A percentile compares a stretch with the other conserved stretches of the same genome.
phyloP scores from a whole-genome alignment of 1,140 invertebrate species.

The Lanistes nyassanus region DNA sequence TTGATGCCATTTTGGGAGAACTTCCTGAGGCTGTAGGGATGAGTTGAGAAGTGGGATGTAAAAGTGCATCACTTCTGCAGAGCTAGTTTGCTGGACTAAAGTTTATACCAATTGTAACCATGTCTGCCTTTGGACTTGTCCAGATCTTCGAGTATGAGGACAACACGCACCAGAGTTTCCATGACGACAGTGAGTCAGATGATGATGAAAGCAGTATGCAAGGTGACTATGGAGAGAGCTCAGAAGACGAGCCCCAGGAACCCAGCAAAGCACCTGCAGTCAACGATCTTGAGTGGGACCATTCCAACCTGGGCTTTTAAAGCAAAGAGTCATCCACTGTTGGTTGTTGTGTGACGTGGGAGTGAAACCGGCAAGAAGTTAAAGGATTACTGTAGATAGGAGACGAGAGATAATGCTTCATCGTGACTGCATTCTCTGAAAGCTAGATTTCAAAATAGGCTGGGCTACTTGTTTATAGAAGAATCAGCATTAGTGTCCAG shows the following conservation, averaged over 20 bases:
- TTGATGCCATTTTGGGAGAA: too few species aligned
- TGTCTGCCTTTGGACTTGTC: too few species aligned
- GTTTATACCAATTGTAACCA: too few species aligned
- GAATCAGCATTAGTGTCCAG: too few species aligned
- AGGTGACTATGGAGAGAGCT: slow-evolving; percentile 72
- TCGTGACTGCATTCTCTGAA: too few species aligned
- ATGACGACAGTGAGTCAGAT: slow-evolving; percentile 62
- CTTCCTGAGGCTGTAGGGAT: slow-evolving; percentile 82
- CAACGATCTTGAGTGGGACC: slow-evolving; percentile 75
- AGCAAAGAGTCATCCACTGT: neutral
- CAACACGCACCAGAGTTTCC: slow-evolving; percentile 52
- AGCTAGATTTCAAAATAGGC: too few species aligned
- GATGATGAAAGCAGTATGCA: slow-evolving; percentile 67
- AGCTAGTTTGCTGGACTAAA: too few species aligned
- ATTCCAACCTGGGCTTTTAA: slow-evolving; percentile 69
- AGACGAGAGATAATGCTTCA: too few species aligned
- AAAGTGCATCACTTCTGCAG: too few species aligned
- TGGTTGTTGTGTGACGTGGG: neutral
- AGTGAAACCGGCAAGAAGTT: too few species aligned
- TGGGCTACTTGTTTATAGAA: too few species aligned
- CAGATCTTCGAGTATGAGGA: slow-evolving; percentile 67
- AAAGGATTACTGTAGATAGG: too few species aligned
- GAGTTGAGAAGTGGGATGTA: neutral
- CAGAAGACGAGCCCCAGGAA: slow-evolving; percentile 71
- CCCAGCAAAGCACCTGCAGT: slow-evolving; percentile 68